Conservation (phyloP, 2,113 vertebrate species). For the Loxodonta africana region DNA sequence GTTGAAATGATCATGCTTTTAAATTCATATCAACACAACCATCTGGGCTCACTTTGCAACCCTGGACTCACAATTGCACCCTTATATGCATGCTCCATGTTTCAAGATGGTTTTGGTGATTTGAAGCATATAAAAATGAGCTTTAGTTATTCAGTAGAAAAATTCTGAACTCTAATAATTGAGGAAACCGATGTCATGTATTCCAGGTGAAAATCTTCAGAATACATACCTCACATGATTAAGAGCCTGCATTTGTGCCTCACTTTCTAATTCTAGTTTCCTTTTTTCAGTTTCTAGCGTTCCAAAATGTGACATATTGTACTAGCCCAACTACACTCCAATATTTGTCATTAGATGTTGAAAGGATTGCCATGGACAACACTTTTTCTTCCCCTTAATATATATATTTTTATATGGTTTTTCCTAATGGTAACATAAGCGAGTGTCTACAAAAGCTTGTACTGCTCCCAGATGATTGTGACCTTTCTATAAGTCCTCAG, state of each 20-base stretch:
- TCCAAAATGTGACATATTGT: background rate
- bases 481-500: slow-evolving; percentile 63
- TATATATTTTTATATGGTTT: slow-evolving; percentile 50
- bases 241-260: background rate
- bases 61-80: background rate
- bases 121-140: background rate
- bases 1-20: slow-evolving; percentile 22
- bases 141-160: slow-evolving; percentile 40
- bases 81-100: background rate
- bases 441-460: slow-evolving; percentile 45
- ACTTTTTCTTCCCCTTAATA: slow-evolving; percentile 46
- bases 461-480: slow-evolving; percentile 65
- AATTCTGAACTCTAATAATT: background rate
- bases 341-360: slow-evolving; percentile 47
- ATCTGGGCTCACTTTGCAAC: background rate
- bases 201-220: background rate
- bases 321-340: background rate
- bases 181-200: background rate
- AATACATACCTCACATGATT: background rate
- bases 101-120: background rate
- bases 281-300: background rate
- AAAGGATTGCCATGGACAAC: slow-evolving; percentile 59
- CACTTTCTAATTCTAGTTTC: background rate
- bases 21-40: background rate
- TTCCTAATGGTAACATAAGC: slow-evolving; percentile 46